Evolutionary conservation across 2,888 invertebrate genomes (phyloP), one percentile per base, ranked within the genome.

Genomic region (Epinotia demarniana): DNA sequence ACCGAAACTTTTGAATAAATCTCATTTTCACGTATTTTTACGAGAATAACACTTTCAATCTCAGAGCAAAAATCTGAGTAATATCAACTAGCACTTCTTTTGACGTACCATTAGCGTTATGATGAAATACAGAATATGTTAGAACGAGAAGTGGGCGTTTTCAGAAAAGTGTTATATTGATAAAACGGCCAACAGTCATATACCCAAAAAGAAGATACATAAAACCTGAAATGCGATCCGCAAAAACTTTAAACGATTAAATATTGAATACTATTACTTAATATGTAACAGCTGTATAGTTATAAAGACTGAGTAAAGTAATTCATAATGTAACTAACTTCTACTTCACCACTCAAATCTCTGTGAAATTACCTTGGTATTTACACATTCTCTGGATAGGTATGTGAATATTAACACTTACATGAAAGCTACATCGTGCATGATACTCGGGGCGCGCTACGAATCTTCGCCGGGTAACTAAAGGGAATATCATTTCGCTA

Each of bases 401-500:
- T 62, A 12, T 13, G 13, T 18, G n/a, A 19, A 55, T 69, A 46
- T 66, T 69, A 68, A 53, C 77, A 46, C 75, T 79, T 88, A 84
- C 74, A 87, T 84, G 9, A 12, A 49, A 13, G 5, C 33, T 33
- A 79, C 66, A 79, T 78, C 81, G n/a, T n/a, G 80, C 75, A 64
- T 18, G 49, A 23, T 67, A 78, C 83, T 85, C 83, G 46, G 13
- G 68, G n/a, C 57, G 84, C 84, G 83, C 78, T 82, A 83, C 85
- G 87, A 87, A 87, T 87, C 85, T 83, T 85, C 85, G 84, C 86
- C 84, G 84, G 81, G 84, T 87, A 87, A 87, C 88, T 86, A 89
- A 89, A 87, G 87, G 86, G 86, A 90, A 91, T 90, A 91, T 91
- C 87, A 91, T 91, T 90, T 86, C 89, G 84, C 90, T 92, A 92